Evolutionary conservation across 2,113 vertebrate species (phyloP).

Genomic region (Lipotes vexillifer): DNA sequence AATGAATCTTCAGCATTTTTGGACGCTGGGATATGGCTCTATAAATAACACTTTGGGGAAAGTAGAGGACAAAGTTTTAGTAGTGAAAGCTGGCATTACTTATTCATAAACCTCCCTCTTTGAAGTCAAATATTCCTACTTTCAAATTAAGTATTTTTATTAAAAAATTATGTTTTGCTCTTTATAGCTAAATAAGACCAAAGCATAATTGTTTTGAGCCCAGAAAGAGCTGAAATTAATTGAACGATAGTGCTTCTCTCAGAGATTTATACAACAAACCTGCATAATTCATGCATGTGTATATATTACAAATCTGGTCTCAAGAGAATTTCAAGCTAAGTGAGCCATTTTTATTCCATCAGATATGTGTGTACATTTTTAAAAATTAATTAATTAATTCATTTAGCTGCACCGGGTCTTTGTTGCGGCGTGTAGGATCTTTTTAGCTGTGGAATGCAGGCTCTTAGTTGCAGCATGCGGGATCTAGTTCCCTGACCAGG

Average conservation of each 20-base stretch:
- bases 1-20: conserved; percentile 32
- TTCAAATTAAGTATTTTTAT: background rate
- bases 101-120: background rate
- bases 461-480: no score
- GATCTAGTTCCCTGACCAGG: no score
- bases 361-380: background rate
- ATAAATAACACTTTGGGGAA: conserved; percentile 46
- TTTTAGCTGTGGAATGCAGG: no score
- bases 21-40: background rate
- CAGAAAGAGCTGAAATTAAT: conserved; percentile 37
- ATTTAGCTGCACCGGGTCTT: no score
- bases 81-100: background rate
- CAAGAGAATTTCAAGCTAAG: conserved; percentile 9
- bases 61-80: background rate
- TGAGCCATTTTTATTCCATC: background rate
- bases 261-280: background rate
- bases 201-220: background rate
- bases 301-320: background rate
- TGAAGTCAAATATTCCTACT: background rate
- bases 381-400: no score
- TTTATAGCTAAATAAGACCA: conserved; percentile 14
- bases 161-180: conserved; percentile 9
- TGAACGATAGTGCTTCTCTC: background rate
- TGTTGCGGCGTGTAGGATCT: no score
- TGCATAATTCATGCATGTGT: background rate